Evolutionary conservation across 2,113 vertebrate genomes (phyloP).

Genomic region (Tachycineta bicolor): DNA sequence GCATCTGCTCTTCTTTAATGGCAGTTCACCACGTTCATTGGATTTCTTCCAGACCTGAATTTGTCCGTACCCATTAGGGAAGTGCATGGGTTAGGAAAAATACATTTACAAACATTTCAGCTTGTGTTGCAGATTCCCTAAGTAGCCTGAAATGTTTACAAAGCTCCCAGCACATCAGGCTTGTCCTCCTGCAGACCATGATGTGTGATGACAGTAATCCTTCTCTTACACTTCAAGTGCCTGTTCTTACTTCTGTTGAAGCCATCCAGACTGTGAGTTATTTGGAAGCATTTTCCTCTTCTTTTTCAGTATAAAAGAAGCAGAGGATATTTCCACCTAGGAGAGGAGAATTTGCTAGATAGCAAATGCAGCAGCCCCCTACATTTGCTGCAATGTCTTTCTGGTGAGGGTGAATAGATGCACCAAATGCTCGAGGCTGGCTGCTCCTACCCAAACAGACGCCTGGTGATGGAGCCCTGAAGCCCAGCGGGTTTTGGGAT

Average conservation of each 20-base stretch:
- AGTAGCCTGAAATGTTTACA: neutral
- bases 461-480: accelerated
- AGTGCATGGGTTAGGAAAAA: neutral
- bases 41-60: neutral
- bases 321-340: neutral
- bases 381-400: neutral
- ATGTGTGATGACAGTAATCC: neutral
- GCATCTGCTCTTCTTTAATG: neutral
- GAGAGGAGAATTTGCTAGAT: neutral
- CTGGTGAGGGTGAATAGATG: neutral
- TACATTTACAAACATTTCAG: neutral
- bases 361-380: neutral
- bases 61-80: neutral
- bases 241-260: neutral
- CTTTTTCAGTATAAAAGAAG: neutral
- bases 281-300: neutral
- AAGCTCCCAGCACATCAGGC: neutral
- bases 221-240: neutral
- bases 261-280: neutral
- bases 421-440: accelerated
- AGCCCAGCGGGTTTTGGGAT: neutral
- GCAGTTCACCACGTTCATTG: neutral
- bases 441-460: neutral
- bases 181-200: neutral
- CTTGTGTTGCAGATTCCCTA: neutral